Evolutionary conservation across 2,888 invertebrate species (phyloP), one percentile per base, ranked within the genome.

Genomic region (Thymelicus acteon): DNA sequence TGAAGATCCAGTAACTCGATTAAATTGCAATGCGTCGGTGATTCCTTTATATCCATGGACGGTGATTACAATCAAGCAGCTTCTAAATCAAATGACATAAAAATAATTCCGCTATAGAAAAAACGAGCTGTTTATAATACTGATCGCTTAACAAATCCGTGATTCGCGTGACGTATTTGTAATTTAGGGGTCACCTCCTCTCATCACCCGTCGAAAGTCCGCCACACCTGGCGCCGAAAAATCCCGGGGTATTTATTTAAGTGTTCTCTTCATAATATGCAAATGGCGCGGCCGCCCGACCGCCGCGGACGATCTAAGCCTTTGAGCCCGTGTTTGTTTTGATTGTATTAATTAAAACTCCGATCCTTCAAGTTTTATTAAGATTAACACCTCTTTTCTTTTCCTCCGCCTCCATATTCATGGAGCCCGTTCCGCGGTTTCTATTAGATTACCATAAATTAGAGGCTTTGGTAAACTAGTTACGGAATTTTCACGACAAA

Each of bases 271-370:
- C 65, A 71, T 73, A 69, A 75, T 73, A 77, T 75, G 73, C 67
- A 73, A 84, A 77, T 85, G 65, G 44, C 31, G 81, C 85, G n/a
- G n/a, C n/a, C n/a, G n/a, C n/a, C n/a, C n/a, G 58, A 52, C 84
- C 80, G 90, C 86, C 85, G 60, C n/a, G 10, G 12, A 2, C 64
- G 75, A 79, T 80, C 79, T 85, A 90, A 91, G 85, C 90, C 87
- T 84, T 80, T 82, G 83, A 81, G 85, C 78, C 80, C 80, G 78
- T 87, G 89, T 92, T 93, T 93, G 91, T 92, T 93, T 93, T 93
- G 93, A 93, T 93, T 93, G 93, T 91, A 93, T 93, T 93, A 93
- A 93, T 93, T 93, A 93, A 91, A 89, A 87, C 83, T 84, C 78
- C 80, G 85, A 83, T 85, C 87, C 87, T 83, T 85, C 86, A 85